Evolutionary conservation across 2,888 invertebrate species (phyloP).

Genomic region (Tenodera sinensis): DNA sequence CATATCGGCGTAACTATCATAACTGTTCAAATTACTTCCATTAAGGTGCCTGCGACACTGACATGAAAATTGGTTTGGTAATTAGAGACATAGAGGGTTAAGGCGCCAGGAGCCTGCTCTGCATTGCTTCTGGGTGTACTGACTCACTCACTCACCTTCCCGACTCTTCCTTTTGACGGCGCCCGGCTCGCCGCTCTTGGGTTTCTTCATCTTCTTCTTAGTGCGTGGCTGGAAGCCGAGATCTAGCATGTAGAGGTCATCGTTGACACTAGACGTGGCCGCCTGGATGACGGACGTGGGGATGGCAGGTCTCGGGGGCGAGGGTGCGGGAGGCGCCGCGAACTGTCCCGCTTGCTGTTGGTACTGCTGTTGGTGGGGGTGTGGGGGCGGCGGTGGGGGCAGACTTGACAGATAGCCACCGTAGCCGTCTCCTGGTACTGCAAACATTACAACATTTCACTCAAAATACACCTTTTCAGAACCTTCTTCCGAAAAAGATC

Average conservation of each 20-base stretch:
- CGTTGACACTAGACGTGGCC: constrained; percentile 78
- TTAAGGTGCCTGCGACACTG: too few relatives aligned
- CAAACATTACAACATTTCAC: constrained; percentile 37
- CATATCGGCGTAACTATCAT: too few relatives aligned
- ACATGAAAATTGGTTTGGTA: too few relatives aligned
- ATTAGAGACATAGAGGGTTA: too few relatives aligned
- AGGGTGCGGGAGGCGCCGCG: constrained; percentile 42
- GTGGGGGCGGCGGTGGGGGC: neutral
- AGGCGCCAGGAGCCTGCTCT: too few relatives aligned
- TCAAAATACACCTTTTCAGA: too few relatives aligned
- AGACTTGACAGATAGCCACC: constrained; percentile 44
- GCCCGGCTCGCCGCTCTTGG: constrained; percentile 69
- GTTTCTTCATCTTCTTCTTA: constrained; percentile 81
- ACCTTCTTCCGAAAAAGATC: too few relatives aligned
- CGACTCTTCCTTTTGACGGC: constrained; percentile 87
- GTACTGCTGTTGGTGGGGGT: constrained; percentile 39
- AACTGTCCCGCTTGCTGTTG: constrained; percentile 47
- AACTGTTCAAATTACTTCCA: too few relatives aligned
- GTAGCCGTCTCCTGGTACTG: constrained; percentile 61
- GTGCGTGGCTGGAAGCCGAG: constrained; percentile 71
- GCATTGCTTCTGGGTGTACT: too few relatives aligned
- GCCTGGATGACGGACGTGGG: constrained; percentile 70
- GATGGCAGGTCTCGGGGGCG: constrained; percentile 45
- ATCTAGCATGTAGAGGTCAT: constrained; percentile 79
- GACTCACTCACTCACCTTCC: constrained; percentile 57